phyloP scores from a whole-genome alignment of 2,797 vertebrate genomes.

The Siniperca scherzeri region DNA sequence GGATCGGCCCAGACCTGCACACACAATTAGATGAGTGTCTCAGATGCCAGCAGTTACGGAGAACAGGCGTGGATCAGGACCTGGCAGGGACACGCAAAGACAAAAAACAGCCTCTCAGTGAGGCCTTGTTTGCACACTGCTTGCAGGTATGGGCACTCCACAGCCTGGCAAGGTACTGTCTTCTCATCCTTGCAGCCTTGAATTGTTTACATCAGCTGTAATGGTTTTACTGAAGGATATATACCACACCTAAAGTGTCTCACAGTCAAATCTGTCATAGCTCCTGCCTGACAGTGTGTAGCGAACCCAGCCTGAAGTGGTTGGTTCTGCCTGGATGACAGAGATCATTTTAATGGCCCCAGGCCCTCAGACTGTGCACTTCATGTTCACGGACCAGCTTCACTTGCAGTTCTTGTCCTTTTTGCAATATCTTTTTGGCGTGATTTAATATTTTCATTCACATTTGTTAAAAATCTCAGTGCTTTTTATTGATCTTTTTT shows the following conservation, averaged over 20 bases:
- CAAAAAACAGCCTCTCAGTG: conserved; percentile 25
- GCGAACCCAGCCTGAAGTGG: neutral
- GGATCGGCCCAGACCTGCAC: conserved; percentile 73
- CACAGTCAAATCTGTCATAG: conserved; percentile 11
- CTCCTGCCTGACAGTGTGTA: neutral
- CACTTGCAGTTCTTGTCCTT: neutral
- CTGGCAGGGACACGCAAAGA: conserved; percentile 56
- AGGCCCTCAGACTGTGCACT: neutral
- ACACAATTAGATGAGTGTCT: conserved; percentile 74
- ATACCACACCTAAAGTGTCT: conserved; percentile 38
- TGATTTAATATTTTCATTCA: neutral
- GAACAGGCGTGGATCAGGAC: conserved; percentile 62
- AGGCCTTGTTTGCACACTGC: conserved; percentile 38
- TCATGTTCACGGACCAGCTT: conserved; percentile 3
- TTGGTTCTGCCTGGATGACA: conserved; percentile 22
- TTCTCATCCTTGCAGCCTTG: conserved; percentile 21
- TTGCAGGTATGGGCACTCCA: conserved; percentile 56
- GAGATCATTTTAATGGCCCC: neutral
- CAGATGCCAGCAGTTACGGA: conserved; percentile 36
- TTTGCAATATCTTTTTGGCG: neutral
- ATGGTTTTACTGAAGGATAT: conserved; percentile 62
- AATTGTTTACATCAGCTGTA: conserved; percentile 64
- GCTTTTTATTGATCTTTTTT: neutral
- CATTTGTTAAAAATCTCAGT: neutral
- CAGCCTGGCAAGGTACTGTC: conserved; percentile 21